Conservation (phyloP, 2,797 vertebrate genomes). For the Tarsius wallacei region DNA sequence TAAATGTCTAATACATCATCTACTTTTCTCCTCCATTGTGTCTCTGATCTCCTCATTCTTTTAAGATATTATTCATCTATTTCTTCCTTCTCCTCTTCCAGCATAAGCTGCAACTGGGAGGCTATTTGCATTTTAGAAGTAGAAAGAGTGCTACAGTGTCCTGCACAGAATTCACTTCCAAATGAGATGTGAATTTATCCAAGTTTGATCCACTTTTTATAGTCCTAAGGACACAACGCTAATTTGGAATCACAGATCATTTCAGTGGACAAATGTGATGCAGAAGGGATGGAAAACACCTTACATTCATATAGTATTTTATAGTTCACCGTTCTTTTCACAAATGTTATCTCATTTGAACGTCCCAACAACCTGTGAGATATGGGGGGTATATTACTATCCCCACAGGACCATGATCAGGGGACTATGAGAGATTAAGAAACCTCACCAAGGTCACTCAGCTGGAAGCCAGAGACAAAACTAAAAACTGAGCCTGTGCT, state of each 20-base stretch:
- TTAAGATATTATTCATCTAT: slow-evolving; percentile 27
- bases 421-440: neutral
- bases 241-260: slow-evolving; percentile 1
- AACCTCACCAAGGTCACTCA: neutral
- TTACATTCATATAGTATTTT: neutral
- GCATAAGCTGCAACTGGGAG: neutral
- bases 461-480: slow-evolving; percentile 55
- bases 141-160: neutral
- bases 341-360: neutral
- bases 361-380: neutral
- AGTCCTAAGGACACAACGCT: neutral
- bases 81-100: slow-evolving; percentile 23
- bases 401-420: neutral
- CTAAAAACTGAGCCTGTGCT: slow-evolving; percentile 23
- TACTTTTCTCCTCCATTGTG: slow-evolving; percentile 43
- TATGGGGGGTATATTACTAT: neutral
- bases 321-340: neutral
- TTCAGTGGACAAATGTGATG: neutral
- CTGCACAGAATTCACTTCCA: slow-evolving; percentile 39
- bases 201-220: slow-evolving; percentile 2
- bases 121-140: slow-evolving; percentile 8
- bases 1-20: slow-evolving; percentile 44
- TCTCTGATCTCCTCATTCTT: slow-evolving; percentile 40
- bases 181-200: slow-evolving; percentile 9
- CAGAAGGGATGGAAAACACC: slow-evolving; percentile 27